Base-by-base conservation (phyloP, 2,888 invertebrate species). In the Lagria hirta region DNA sequence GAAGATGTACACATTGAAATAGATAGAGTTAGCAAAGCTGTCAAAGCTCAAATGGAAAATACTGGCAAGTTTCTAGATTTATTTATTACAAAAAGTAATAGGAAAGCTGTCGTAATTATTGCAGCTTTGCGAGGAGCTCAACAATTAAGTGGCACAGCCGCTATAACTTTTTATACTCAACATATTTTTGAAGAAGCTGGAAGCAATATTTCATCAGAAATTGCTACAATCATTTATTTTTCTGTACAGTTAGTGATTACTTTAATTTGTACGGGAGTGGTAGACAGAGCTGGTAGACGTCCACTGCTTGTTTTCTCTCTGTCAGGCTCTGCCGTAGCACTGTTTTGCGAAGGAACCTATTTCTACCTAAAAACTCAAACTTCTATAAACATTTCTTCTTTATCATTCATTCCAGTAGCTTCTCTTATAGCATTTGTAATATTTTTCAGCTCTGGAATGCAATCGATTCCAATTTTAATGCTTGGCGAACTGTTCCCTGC, bases 81-180 rank as follows among this genome's bases (percentile, higher is more conserved):
- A 17, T 43, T 48, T 21, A 21, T 26, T 2, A 38, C 37, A 3
- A 43, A 34, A 6, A 48, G 43, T 5, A 43, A 48, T 26, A 23
- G 48, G 14, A 48, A 26, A 20, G 38, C 38, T 11, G 28, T 43
- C 7, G 18, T 22, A 13, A 43, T 48, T 1, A 37, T 38, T 4
- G 28, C 34, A 29, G 26, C 24, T 2, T 12, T 48, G 3, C 12
- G 48, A 6, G 29, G 38, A 1, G 43, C 43, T 1, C 78, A 79
- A 48, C 66, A 66, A 45, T 61, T 83, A 21, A 79, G 80, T 55
- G 83, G 83, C 1, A 79, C 79, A 35, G 79, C 80, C 13, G 81
- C 81, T 1, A 76, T 83, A 2, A 75, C 80, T 0, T 79, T 81
- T 5, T 82, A 82, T 58, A 76, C 80, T 0, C 80, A 82, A 49